phyloP scores from a whole-genome alignment of 2,113 vertebrate species.

The Willisornis vidua region DNA sequence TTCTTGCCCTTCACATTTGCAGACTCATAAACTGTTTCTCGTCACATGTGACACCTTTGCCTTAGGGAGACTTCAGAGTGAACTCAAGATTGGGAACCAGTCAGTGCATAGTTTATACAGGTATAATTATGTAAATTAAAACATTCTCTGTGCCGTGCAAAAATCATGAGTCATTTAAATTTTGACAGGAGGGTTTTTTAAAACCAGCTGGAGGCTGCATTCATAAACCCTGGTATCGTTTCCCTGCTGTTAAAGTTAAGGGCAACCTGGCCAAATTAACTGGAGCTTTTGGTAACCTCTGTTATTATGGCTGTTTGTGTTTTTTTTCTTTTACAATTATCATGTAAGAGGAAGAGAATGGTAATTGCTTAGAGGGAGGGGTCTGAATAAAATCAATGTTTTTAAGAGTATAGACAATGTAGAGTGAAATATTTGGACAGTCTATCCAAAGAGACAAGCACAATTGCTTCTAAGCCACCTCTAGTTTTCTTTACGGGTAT shows the following conservation, averaged over 20 bases:
- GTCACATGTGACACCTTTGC: constrained; percentile 44
- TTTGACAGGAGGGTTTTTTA: constrained; percentile 48
- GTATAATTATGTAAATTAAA: constrained; percentile 64
- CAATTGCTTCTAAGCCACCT: background rate
- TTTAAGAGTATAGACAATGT: too few relatives aligned
- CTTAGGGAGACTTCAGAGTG: constrained; percentile 54
- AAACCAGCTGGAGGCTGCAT: constrained; percentile 32
- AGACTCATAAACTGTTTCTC: constrained; percentile 55
- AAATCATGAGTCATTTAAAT: constrained; percentile 46
- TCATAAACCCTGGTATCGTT: background rate
- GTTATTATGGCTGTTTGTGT: background rate
- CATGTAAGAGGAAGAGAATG: background rate
- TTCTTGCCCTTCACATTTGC: constrained; percentile 21
- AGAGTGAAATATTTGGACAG: background rate
- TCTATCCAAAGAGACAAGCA: background rate
- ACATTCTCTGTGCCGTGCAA: constrained; percentile 8
- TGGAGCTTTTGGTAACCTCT: background rate
- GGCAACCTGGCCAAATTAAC: background rate
- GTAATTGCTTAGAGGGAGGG: background rate
- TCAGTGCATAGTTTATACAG: constrained; percentile 40
- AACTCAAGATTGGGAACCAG: constrained; percentile 47
- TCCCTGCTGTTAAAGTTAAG: background rate
- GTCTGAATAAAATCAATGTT: background rate
- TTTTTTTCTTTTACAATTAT: background rate
- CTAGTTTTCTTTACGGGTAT: background rate